Base-by-base conservation (phyloP, 1,140 invertebrate species). In the Scylla paramamosain region DNA sequence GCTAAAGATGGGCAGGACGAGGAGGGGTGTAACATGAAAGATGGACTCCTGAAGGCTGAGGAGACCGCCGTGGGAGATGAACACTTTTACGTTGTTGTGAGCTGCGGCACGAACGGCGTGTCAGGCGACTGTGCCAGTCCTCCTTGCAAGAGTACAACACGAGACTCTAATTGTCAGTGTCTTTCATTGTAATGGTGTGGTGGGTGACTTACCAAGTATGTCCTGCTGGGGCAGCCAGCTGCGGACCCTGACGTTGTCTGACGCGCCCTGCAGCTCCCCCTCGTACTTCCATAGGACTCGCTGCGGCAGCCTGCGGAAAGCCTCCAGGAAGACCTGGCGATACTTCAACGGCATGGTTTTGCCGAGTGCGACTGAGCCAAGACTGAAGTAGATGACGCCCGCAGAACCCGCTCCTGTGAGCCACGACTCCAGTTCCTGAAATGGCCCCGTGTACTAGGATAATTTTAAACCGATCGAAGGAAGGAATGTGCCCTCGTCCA, bases 281-380 rank as follows among this genome's bases (percentile, higher is more conserved):
- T 93, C 92, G 29, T 87, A 93, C 28, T 93, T 93, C 92, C 92
- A 93, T 7, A 93, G 12, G 45, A 93, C 39, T 28, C 92, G 83
- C 7, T 93, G 83, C 39, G 48, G 8, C 25, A 96, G 25, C 12
- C 45, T 48, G 3, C 39, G 28, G 67, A 96, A 92, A 14, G 88
- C 88, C 32, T 88, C n/a, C 31, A 94, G 67, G 29, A 94, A 28
- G 39, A 92, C 20, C 0, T 91, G 31, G 4, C 39, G 39, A 59
- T 94, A 91, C 28, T 20, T 32, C 0, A 29, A 0, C 8, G 90
- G 52, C 84, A 94, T 91, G 6, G 14, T 25, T 31, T 82, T 25
- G 4, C 48, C 87, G 0, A 25, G 28, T 20, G 67, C 32, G 31
- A 94, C 83, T 20, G 93, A 89, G 25, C 93, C 93, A 7, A 94